Conservation (phyloP, 2,888 invertebrate species). For the Acrobeloides nanus region DNA sequence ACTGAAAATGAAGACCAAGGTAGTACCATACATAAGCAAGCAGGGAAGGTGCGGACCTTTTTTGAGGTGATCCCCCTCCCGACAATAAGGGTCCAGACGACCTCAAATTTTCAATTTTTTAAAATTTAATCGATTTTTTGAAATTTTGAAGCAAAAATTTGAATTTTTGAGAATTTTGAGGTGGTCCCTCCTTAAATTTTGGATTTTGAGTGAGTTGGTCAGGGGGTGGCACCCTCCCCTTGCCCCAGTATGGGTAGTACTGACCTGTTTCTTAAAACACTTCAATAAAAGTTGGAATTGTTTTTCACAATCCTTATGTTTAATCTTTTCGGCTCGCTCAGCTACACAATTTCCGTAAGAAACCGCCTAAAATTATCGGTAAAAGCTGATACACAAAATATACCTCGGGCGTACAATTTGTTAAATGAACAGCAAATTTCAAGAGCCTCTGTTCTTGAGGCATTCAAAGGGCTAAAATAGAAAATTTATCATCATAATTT, state of each 20-base stretch:
- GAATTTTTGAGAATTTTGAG: too few relatives aligned
- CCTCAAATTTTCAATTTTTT: too few relatives aligned
- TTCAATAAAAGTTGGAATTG: conserved; percentile 71
- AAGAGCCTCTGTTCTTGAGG: conserved; percentile 35
- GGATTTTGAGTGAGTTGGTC: too few relatives aligned
- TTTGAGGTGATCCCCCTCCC: too few relatives aligned
- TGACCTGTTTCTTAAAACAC: conserved; percentile 67
- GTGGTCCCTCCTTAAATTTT: too few relatives aligned
- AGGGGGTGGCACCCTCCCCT: too few relatives aligned
- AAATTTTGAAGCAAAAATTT: too few relatives aligned
- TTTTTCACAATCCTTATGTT: conserved; percentile 67
- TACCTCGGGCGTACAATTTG: conserved; percentile 39
- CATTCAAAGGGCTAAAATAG: conserved; percentile 18
- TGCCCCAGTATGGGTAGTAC: too few relatives aligned
- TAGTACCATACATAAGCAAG: too few relatives aligned
- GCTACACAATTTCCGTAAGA: conserved; percentile 75
- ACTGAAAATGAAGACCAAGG: background rate
- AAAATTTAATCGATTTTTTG: too few relatives aligned
- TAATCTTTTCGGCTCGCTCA: conserved; percentile 66
- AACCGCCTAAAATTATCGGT: conserved; percentile 58
- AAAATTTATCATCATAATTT: background rate
- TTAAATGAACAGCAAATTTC: conserved; percentile 33
- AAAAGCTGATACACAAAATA: conserved; percentile 3
- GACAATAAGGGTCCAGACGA: too few relatives aligned
- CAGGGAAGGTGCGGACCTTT: too few relatives aligned